Percentiles rank a stretch among this genome's conserved stretches.
phyloP scores from a whole-genome alignment of 1,140 invertebrate genomes.

The Micrasema longulum region DNA sequence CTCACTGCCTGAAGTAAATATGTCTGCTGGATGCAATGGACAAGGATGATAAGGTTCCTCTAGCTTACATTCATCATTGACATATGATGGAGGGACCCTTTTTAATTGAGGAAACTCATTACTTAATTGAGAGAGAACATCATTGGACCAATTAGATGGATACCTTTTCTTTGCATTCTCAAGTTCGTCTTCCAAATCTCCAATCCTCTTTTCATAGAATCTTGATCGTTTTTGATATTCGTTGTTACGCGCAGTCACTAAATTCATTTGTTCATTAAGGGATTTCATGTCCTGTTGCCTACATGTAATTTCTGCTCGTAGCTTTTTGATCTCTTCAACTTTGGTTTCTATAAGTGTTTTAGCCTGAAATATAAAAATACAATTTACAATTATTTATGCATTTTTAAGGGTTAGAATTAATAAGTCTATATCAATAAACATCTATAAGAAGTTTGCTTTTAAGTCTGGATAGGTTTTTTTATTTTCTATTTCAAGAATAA shows the following conservation, averaged over 20 bases:
- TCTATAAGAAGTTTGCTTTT: background rate
- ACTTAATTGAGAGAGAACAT: conserved; percentile 1
- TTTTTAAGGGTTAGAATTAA: background rate
- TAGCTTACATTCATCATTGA: background rate
- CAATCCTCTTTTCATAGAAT: conserved; percentile 12
- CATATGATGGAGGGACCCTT: background rate
- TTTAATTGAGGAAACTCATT: conserved; percentile 1
- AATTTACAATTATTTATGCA: background rate
- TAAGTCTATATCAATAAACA: background rate
- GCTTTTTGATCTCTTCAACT: conserved; percentile 3
- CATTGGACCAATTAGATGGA: conserved; percentile 10
- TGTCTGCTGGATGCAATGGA: background rate
- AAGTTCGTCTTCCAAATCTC: conserved; percentile 2
- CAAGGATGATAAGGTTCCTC: background rate
- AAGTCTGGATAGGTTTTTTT: background rate
- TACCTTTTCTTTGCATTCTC: conserved; percentile 17
- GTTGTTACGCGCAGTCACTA: background rate
- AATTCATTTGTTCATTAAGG: background rate
- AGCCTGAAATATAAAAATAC: conserved; percentile 11
- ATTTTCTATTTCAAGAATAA: background rate
- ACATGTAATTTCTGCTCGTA: background rate
- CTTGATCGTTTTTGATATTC: background rate
- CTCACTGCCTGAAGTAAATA: background rate
- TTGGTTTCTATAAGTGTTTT: conserved; percentile 3
- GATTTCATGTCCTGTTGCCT: background rate